A percentile compares a stretch with the other conserved stretches of the same genome.
phyloP scores from a whole-genome alignment of 2,888 invertebrate genomes.

The Phytoseiulus persimilis region DNA sequence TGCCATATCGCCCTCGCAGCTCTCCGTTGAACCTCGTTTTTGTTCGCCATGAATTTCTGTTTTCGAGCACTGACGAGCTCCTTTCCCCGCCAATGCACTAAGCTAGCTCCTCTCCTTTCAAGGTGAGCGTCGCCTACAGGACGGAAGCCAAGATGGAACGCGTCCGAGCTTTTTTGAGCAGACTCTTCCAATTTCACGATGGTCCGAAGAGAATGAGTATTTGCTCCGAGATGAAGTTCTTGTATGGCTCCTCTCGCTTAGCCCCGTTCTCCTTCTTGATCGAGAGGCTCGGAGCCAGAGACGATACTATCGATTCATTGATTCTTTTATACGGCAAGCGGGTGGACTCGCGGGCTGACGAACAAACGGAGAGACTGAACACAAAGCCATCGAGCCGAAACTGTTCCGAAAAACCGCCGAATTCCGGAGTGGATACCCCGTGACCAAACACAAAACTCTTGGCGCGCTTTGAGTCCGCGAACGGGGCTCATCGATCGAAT shows the following conservation, averaged over 20 bases:
- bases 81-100: too few species aligned
- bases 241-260: neutral
- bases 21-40: too few species aligned
- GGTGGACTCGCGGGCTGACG: neutral
- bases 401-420: neutral
- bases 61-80: too few species aligned
- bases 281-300: neutral
- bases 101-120: too few species aligned
- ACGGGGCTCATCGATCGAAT: too few species aligned
- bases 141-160: too few species aligned
- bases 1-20: too few species aligned
- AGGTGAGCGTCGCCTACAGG: too few species aligned
- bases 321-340: neutral
- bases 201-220: neutral
- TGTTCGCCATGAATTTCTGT: too few species aligned
- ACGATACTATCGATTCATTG: neutral
- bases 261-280: too few species aligned
- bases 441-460: neutral
- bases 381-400: neutral
- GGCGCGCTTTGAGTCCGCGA: too few species aligned
- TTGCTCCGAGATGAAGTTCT: neutral
- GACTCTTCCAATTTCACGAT: neutral
- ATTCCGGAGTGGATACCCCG: neutral
- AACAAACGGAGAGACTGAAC: neutral
- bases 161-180: too few species aligned